Base-by-base conservation (phyloP, 2,113 vertebrate genomes). In the Helogale parvula region DNA sequence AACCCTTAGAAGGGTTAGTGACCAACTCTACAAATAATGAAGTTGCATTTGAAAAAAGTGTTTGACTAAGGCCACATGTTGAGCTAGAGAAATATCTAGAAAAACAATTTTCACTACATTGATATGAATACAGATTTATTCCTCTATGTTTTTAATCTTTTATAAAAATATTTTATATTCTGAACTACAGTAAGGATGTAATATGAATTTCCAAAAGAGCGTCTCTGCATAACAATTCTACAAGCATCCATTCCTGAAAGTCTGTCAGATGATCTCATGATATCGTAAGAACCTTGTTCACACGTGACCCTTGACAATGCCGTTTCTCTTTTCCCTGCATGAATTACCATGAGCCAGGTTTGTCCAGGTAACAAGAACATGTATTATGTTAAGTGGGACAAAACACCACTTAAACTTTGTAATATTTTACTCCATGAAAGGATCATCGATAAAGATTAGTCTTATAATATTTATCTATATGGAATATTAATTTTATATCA, bases 21-120 rank as follows among this genome's bases (percentile, higher is more conserved):
- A 60, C 21, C 57, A 79, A 77, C 41, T 79, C 84, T 83, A 33
- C 19, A 83, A 50, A 82, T 3, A 91, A 17, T 33, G 45, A 95
- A 90, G n/a, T 38, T 71, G 31, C 16, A 72, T 68, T 91, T 95
- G 17, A 92, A n/a, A 96, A 86, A 76, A 91, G 25, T 54, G 90
- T 84, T 85, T 86, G 81, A 93, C 47, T 35, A 66, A 92, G 57
- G 85, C 13, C 1, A 41, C 31, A 71, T 72, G 33, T 27, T 35
- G 21, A 81, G 0, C 25, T 88, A 95, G 3, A 76, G 14, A 95
- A 65, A 63, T 57, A 84, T 57, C 19, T 86, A 93, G 80, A 45
- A 83, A 86, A 87, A 81, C 27, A 71, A 33, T n/a, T 77, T 76
- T 79, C 14, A 68, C 35, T 79, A 57, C 14, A 81, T 10, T 76